Conservation (phyloP, 2,888 invertebrate genomes). For the Ophraella communa region DNA sequence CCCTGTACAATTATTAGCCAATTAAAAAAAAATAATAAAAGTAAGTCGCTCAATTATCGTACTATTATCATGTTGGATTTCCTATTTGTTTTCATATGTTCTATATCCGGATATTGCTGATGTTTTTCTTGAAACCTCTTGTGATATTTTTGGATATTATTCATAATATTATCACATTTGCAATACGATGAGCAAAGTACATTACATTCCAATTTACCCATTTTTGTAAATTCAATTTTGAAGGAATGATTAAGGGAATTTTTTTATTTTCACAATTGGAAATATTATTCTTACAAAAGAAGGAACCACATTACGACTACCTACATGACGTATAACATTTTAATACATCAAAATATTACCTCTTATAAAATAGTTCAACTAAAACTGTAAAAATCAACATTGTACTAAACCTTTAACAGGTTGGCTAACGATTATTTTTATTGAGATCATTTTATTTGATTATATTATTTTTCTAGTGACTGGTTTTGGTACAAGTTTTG, state of each 20-base stretch:
- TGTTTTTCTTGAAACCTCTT: background rate
- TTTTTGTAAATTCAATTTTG: too few species aligned
- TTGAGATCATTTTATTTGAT: background rate
- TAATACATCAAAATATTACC: too few species aligned
- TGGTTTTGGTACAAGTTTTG: conserved; percentile 57
- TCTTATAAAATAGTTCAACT: too few species aligned
- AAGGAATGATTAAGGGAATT: too few species aligned
- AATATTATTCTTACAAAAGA: too few species aligned
- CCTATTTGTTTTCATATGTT: background rate
- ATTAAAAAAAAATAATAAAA: too few species aligned
- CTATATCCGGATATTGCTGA: background rate
- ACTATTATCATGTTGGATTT: background rate
- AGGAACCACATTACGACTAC: too few species aligned
- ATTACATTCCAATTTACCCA: too few species aligned
- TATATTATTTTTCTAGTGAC: conserved; percentile 48
- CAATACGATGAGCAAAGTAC: background rate
- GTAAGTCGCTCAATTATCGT: background rate
- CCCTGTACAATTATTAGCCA: too few species aligned
- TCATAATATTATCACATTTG: background rate
- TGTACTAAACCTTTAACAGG: background rate
- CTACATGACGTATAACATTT: too few species aligned
- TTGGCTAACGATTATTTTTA: background rate
- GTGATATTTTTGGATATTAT: background rate
- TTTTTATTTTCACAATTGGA: too few species aligned
- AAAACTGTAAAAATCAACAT: too few species aligned